These are phyloP conservation scores for Nemotelus pantherinus DNA, from an alignment of 2,888 invertebrate species.

Conservation along the genomic window DNA sequence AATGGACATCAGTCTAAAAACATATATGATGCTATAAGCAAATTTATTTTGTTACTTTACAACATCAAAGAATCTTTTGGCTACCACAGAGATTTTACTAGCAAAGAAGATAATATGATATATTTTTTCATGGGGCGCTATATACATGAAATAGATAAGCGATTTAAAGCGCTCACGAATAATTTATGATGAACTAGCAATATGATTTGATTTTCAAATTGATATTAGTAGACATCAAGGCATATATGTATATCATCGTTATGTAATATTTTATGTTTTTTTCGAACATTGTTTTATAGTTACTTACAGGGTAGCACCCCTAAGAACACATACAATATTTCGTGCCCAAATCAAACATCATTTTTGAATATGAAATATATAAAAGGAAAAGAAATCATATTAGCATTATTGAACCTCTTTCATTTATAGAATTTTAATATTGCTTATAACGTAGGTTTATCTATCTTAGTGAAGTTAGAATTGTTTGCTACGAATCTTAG, in stretches of 20 bases:
- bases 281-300: conserved; percentile 51
- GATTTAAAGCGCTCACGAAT: neutral
- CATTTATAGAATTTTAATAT: neutral
- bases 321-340: conserved; percentile 62
- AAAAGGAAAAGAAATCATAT: conserved; percentile 13
- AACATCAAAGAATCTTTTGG: neutral
- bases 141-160: neutral
- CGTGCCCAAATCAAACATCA: conserved; percentile 8
- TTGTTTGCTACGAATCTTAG: no score
- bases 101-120: neutral
- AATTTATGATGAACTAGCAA: no score
- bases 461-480: no score
- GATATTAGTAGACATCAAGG: no score
- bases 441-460: no score
- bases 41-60: conserved; percentile 33
- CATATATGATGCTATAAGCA: neutral
- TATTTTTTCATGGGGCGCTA: neutral
- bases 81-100: conserved; percentile 23
- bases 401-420: neutral
- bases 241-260: no score
- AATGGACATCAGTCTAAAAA: neutral
- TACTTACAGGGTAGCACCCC: conserved; percentile 82
- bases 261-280: no score
- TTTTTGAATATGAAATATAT: conserved; percentile 33
- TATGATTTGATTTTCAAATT: no score